A percentile compares a stretch with the other conserved stretches of the same genome.
Conservation (phyloP, 1,140 invertebrate species). For the Wasmannia auropunctata region DNA sequence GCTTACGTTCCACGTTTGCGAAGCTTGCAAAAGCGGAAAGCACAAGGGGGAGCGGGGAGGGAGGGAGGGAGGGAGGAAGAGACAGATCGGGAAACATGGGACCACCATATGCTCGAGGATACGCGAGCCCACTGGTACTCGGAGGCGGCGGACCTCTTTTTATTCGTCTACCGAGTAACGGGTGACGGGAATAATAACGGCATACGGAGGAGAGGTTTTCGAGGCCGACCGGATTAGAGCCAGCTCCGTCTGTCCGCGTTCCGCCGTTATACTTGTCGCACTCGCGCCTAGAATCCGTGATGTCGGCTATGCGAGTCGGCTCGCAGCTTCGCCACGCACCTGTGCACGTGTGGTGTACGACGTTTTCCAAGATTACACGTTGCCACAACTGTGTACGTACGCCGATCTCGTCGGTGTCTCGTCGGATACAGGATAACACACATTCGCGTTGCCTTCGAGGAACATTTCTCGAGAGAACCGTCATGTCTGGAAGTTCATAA, state of each 20-base stretch:
- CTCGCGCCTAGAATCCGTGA: slow-evolving; percentile 35
- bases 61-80: no score
- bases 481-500: not conserved
- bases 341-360: slow-evolving; percentile 40
- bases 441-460: not conserved
- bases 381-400: not conserved
- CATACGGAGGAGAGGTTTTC: slow-evolving; percentile 71
- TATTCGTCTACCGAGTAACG: slow-evolving; percentile 70
- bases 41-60: slow-evolving; percentile 2
- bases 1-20: not conserved
- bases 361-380: slow-evolving; percentile 52
- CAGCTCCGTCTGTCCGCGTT: slow-evolving; percentile 48
- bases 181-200: slow-evolving; percentile 77
- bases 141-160: slow-evolving; percentile 65
- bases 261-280: slow-evolving; percentile 60
- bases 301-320: not conserved
- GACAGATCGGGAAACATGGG: slow-evolving; percentile 56
- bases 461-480: not conserved
- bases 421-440: not conserved
- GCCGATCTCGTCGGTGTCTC: not conserved
- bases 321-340: slow-evolving; percentile 35
- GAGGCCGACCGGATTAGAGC: slow-evolving; percentile 75
- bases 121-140: slow-evolving; percentile 62
- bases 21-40: not conserved
- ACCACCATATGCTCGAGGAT: slow-evolving; percentile 40